Evolutionary conservation across 2,113 vertebrate genomes (phyloP).

Genomic region (Vombatus ursinus): DNA sequence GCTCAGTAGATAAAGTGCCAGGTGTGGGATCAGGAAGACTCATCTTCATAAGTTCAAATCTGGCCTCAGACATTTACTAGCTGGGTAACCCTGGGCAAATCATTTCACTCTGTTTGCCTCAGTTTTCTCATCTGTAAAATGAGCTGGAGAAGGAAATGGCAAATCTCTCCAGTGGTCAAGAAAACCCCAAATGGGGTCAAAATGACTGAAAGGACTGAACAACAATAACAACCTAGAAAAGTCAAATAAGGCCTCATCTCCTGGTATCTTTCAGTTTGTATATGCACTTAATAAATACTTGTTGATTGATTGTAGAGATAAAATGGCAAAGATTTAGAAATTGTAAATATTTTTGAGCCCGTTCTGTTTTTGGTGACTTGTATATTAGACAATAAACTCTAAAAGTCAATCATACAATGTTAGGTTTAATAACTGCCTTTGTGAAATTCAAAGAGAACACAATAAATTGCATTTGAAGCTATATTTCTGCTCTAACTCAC

Average conservation of each 20-base stretch:
- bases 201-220: background rate
- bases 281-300: background rate
- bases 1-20: background rate
- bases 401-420: constrained; percentile 31
- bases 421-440: constrained; percentile 41
- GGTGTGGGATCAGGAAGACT: too few species aligned
- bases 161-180: background rate
- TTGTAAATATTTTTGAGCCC: constrained; percentile 15
- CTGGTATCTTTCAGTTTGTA: constrained; percentile 49
- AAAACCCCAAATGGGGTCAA: too few species aligned
- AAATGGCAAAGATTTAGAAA: constrained; percentile 28
- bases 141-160: background rate
- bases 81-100: background rate
- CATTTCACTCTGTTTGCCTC: background rate
- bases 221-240: background rate
- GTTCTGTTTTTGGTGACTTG: constrained; percentile 47
- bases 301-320: background rate
- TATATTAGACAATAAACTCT: constrained; percentile 37
- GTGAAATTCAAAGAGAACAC: background rate
- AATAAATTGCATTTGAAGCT: background rate
- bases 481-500: constrained; percentile 41
- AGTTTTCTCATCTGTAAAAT: background rate
- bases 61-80: background rate
- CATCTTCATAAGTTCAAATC: background rate
- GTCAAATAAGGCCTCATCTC: constrained; percentile 36